These are phyloP conservation scores for Sphaeridia pumilis DNA, from an alignment of 2,888 invertebrate species.

Conservation along the genomic window DNA sequence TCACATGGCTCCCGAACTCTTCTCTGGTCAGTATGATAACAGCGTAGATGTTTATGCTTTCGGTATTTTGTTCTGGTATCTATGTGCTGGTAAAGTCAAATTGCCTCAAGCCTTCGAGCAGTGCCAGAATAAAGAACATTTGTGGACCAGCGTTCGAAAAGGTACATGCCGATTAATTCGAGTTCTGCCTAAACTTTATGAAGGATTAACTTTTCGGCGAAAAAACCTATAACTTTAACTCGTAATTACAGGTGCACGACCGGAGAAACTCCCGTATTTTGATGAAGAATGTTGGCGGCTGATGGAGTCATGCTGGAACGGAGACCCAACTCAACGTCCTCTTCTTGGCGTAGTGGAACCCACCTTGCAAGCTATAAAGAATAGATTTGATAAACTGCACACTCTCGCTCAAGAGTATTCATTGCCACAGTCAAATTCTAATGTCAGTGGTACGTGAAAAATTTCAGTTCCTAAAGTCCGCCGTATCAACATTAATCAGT, in stretches of 20 bases:
- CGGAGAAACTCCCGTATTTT: slow-evolving; percentile 63
- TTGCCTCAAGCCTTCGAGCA: slow-evolving; percentile 68
- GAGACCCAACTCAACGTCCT: slow-evolving; percentile 59
- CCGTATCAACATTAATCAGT: too few species aligned
- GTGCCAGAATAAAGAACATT: slow-evolving; percentile 71
- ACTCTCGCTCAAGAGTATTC: slow-evolving; percentile 22
- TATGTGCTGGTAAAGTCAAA: slow-evolving; percentile 68
- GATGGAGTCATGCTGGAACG: slow-evolving; percentile 74
- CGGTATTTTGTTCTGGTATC: slow-evolving; percentile 80
- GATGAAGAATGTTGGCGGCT: slow-evolving; percentile 67
- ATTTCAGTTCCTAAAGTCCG: too few species aligned
- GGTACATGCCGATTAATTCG: slow-evolving; percentile 44
- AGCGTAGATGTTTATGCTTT: slow-evolving; percentile 82
- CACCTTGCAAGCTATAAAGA: slow-evolving; percentile 45
- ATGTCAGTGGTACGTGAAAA: slow-evolving; percentile 11
- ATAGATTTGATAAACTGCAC: slow-evolving; percentile 23
- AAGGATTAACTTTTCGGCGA: background rate
- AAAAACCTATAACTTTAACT: too few species aligned
- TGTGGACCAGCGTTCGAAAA: slow-evolving; percentile 71
- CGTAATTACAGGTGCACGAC: slow-evolving; percentile 56
- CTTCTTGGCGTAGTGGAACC: slow-evolving; percentile 66
- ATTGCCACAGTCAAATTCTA: slow-evolving; percentile 10
- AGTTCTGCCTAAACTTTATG: background rate
- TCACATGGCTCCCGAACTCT: slow-evolving; percentile 82
- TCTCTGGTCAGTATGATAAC: slow-evolving; percentile 66